A percentile compares a stretch with the other conserved stretches of the same genome.
These are phyloP conservation scores for Nymphalis io DNA, from an alignment of 1,140 invertebrate species.

Conservation along the genomic window DNA sequence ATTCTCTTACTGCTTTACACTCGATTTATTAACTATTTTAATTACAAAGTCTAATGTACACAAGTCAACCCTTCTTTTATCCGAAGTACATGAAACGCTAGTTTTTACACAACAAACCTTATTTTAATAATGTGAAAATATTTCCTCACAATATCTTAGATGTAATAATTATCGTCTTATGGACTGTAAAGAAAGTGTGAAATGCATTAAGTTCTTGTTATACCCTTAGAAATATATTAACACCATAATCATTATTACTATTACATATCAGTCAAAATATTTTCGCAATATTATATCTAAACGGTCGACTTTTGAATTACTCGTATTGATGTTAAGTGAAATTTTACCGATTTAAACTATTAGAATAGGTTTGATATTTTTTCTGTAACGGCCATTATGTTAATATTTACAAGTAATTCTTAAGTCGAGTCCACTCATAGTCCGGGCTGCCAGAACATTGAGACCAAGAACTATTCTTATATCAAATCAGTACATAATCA, in stretches of 20 bases:
- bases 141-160: conserved; percentile 75
- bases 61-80: conserved; percentile 71
- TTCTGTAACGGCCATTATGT: not conserved
- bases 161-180: conserved; percentile 64
- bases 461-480: conserved; percentile 33
- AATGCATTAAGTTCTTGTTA: conserved; percentile 79
- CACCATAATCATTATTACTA: conserved; percentile 69
- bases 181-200: conserved; percentile 78
- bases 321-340: conserved; percentile 4
- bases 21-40: conserved; percentile 71
- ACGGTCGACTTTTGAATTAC: conserved; percentile 46
- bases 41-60: conserved; percentile 77
- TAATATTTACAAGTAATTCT: conserved; percentile 25
- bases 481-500: conserved; percentile 29
- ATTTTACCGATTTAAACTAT: not conserved
- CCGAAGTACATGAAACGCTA: conserved; percentile 73
- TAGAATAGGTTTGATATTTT: not conserved
- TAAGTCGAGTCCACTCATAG: conserved; percentile 28
- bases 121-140: conserved; percentile 78
- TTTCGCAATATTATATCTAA: conserved; percentile 63
- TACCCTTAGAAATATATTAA: conserved; percentile 77
- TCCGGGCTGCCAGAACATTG: conserved; percentile 29
- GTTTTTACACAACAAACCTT: conserved; percentile 79
- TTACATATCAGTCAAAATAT: conserved; percentile 79
- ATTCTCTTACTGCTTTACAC: conserved; percentile 74